A percentile compares a stretch with the other conserved stretches of the same genome.
These are phyloP conservation scores for Ferdinandea cuprea DNA, from an alignment of 2,888 invertebrate genomes.

Conservation along the genomic window DNA sequence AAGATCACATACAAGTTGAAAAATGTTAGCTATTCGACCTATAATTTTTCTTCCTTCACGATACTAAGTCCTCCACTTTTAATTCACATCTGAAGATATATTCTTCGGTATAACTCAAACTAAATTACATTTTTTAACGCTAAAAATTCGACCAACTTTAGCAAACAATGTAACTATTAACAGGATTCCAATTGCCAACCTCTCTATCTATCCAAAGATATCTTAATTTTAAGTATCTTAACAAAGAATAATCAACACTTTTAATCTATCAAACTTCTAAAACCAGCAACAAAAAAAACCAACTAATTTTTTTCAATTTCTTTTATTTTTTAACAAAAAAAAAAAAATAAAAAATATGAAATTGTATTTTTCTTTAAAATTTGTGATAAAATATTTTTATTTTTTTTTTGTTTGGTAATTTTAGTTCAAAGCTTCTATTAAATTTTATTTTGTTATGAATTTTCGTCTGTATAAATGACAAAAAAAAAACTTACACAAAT, in stretches of 20 bases:
- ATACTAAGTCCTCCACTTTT: no score
- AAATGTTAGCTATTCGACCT: no score
- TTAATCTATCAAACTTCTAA: conserved; percentile 21
- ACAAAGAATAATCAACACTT: conserved; percentile 9
- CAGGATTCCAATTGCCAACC: neutral
- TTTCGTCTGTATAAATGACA: neutral
- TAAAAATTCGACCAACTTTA: no score
- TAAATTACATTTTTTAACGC: no score
- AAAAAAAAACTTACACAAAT: neutral
- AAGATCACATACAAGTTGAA: no score
- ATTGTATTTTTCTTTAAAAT: neutral
- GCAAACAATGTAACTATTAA: neutral
- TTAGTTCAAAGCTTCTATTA: neutral
- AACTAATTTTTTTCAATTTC: conserved; percentile 10
- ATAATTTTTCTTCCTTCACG: no score
- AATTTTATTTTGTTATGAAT: conserved; percentile 23
- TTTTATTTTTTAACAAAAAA: neutral
- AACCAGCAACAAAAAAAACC: conserved; percentile 10
- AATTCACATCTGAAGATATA: no score
- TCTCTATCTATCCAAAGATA: conserved; percentile 40
- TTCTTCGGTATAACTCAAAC: no score
- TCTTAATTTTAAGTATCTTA: conserved; percentile 14
- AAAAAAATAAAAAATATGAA: neutral
- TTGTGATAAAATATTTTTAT: conserved; percentile 25
- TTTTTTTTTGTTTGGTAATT: conserved; percentile 8